Conservation (phyloP, 64 coral and sea anemone species). For the Exaiptasia diaphana region DNA sequence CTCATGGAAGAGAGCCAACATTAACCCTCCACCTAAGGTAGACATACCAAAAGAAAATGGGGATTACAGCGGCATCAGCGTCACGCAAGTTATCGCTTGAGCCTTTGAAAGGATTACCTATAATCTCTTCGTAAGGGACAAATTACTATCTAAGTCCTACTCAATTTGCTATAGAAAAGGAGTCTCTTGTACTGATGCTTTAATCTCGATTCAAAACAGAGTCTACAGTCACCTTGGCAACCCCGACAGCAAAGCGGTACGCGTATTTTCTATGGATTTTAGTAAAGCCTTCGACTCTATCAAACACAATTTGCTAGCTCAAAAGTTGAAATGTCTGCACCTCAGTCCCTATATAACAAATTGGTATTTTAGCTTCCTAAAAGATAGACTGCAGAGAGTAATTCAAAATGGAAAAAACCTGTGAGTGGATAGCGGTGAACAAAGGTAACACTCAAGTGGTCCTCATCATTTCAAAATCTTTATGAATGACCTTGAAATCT, state of each 20-base stretch:
- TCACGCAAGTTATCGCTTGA: slow-evolving; percentile 39
- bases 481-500: not conserved
- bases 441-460: not conserved
- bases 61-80: slow-evolving; percentile 41
- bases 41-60: not conserved
- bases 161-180: slow-evolving; percentile 14
- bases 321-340: too few species aligned
- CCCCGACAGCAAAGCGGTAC: too few species aligned
- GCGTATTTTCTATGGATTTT: too few species aligned
- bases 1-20: slow-evolving; percentile 16
- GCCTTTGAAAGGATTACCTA: slow-evolving; percentile 13
- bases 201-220: slow-evolving; percentile 41
- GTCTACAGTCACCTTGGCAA: too few species aligned
- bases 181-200: slow-evolving; percentile 40
- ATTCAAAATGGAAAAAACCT: not conserved
- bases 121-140: not conserved
- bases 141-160: not conserved
- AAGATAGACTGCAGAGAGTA: not conserved
- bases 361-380: not conserved
- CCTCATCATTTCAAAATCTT: not conserved
- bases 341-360: not conserved
- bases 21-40: slow-evolving; percentile 29
- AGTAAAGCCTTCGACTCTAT: too few species aligned
- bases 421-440: not conserved
- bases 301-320: too few species aligned